phyloP scores from a whole-genome alignment of 1,140 invertebrate species.

The Macrobrachium rosenbergii region DNA sequence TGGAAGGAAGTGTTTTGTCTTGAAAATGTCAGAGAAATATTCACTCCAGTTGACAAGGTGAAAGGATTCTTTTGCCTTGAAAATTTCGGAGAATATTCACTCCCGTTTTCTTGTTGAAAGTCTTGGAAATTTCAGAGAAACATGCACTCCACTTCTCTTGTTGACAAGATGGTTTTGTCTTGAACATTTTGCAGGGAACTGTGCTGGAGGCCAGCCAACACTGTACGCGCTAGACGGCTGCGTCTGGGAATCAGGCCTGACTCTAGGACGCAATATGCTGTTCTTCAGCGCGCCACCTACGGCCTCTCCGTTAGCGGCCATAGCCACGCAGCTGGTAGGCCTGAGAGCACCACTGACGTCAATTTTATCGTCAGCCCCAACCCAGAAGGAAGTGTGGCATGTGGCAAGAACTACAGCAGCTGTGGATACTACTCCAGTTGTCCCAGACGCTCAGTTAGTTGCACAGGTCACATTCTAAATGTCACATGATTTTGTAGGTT shows the following conservation, averaged over 20 bases:
- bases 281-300: conserved; percentile 62
- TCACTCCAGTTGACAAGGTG: no score
- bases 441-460: conserved; percentile 27
- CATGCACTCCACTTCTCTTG: no score
- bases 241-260: conserved; percentile 65
- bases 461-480: conserved; percentile 49
- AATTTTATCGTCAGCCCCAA: conserved; percentile 37
- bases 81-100: no score
- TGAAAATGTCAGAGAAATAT: no score
- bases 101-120: no score
- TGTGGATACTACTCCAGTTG: not conserved
- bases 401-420: conserved; percentile 39
- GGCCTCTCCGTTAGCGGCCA: conserved; percentile 49
- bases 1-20: no score
- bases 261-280: conserved; percentile 66
- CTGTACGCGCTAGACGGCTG: conserved; percentile 65
- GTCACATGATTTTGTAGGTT: no score
- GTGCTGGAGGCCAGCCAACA: conserved; percentile 59
- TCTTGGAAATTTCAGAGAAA: no score
- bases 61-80: no score
- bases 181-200: conserved; percentile 53
- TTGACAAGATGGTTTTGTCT: not conserved
- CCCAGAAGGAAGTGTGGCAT: conserved; percentile 54
- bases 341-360: conserved; percentile 21
- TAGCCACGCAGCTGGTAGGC: conserved; percentile 49